Evolutionary conservation across 2,888 invertebrate genomes (phyloP), one percentile per base, ranked within the genome.

Genomic region (Sepiola atlantica): DNA sequence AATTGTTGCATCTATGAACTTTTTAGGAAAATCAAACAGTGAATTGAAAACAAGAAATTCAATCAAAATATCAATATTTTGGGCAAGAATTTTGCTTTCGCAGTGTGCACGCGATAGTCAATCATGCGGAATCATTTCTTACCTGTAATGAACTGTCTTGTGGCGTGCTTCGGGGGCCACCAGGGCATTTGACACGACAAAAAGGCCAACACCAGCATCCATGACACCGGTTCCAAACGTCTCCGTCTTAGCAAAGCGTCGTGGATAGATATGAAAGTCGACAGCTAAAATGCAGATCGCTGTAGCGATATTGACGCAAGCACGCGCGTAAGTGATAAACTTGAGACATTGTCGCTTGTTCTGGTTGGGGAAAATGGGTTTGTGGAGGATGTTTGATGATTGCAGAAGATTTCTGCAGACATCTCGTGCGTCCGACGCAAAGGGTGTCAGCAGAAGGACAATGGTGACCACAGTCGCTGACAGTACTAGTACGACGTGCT

Each of bases 121-220:
- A 2, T 45, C 45, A 45, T 45, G 45, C 45, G 8, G 45, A 8
- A 77, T 32, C n/a, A 77, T n/a, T 55, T 21, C 35, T 91, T 94
- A 95, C 95, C 94, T 95, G 35, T 55, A n/a, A 28, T 21, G 35
- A 32, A 55, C 55, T 91, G 77, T 93, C 92, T 94, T 95, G 4
- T 94, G 96, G 94, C 96, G 96, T 12, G 97, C 97, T 94, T 97
- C 97, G 57, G 96, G 96, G 18, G 96, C 96, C 1, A 97, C 97
- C 94, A 97, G 95, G 24, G 96, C 97, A 96, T 97, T 97, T 35
- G 96, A 95, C 24, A 97, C 94, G 16, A 97, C 95, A 95, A 98
- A 99, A 35, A 98, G 97, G 0, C 99, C 99, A 10, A 99, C 99
- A 21, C 99, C 99, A 21, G 98, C 98, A 97, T 99, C 99, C 99